Conservation (phyloP, 2,797 vertebrate species). For the Chanos chanos region DNA sequence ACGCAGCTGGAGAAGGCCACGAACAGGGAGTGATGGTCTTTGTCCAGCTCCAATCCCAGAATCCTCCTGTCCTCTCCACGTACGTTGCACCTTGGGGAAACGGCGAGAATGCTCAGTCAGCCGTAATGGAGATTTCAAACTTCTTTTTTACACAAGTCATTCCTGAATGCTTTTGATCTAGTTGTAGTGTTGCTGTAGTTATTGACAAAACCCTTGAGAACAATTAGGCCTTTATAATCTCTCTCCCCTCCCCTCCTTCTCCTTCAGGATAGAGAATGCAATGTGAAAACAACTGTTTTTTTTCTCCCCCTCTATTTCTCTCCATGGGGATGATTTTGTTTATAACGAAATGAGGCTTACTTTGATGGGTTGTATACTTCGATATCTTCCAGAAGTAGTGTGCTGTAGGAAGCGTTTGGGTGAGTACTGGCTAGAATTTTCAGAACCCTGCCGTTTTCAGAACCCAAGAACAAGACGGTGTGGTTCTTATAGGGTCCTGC, state of each 20-base stretch:
- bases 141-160: no score
- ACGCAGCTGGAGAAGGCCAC: conserved; percentile 87
- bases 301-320: no score
- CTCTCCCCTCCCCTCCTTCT: no score
- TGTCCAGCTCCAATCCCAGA: conserved; percentile 82
- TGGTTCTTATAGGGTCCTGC: conserved; percentile 79
- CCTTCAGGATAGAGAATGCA: no score
- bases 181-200: no score
- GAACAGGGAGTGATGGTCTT: conserved; percentile 80
- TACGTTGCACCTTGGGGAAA: conserved; percentile 72
- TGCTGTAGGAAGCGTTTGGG: conserved; percentile 67
- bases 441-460: conserved; percentile 81
- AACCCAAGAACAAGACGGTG: conserved; percentile 87
- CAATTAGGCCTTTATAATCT: no score
- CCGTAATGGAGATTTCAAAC: no score
- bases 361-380: conserved; percentile 82
- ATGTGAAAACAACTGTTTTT: no score
- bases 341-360: conserved; percentile 71
- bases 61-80: conserved; percentile 75
- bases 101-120: conserved; percentile 1
- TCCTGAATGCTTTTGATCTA: no score
- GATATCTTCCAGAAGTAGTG: conserved; percentile 81
- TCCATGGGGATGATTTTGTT: no score
- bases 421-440: conserved; percentile 79
- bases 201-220: no score